Conservation (phyloP, 2,113 vertebrate species). For the Hippocampus mohnikei region DNA sequence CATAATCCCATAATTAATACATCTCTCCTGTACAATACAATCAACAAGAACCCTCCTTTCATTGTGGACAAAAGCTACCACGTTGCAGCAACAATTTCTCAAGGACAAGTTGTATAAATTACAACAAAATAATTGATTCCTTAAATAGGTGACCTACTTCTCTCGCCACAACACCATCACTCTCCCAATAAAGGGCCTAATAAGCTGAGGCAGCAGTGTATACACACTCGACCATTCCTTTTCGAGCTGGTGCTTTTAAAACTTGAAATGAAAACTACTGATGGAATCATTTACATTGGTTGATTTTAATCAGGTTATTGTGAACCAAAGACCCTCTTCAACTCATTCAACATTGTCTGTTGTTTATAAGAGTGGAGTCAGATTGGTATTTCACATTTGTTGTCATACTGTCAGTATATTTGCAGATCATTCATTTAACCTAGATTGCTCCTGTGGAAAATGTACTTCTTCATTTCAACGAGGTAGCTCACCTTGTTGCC, state of each 20-base stretch:
- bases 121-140: constrained; percentile 3
- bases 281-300: neutral
- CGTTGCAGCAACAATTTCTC: constrained; percentile 15
- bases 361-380: neutral
- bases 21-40: neutral
- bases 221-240: neutral
- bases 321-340: neutral
- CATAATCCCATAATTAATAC: neutral
- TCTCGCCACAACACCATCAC: constrained; percentile 25
- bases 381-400: neutral
- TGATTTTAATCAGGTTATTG: neutral
- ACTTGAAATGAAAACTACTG: neutral
- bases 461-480: neutral
- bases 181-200: constrained; percentile 15
- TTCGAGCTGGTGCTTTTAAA: neutral
- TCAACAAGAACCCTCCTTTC: neutral
- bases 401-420: neutral
- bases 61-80: neutral
- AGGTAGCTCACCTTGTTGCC: constrained; percentile 86
- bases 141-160: constrained; percentile 39
- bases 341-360: neutral
- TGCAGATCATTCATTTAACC: neutral
- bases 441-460: neutral
- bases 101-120: constrained; percentile 28
- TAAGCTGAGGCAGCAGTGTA: constrained; percentile 1